phyloP scores from a whole-genome alignment of 2,888 invertebrate species.

The Dasysyrphus albostriatus region DNA sequence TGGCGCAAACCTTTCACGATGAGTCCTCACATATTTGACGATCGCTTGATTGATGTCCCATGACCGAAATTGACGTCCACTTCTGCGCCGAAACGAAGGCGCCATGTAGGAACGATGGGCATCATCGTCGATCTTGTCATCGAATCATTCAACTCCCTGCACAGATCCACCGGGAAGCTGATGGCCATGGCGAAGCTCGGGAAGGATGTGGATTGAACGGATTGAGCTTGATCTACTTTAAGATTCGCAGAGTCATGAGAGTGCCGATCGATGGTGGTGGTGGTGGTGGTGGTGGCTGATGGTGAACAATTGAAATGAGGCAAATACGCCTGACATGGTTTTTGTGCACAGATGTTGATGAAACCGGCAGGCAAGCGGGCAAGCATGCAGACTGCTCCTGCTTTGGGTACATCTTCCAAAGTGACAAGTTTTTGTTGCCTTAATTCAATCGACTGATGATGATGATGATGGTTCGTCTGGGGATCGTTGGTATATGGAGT shows the following conservation, averaged over 20 bases:
- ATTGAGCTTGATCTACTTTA: slow-evolving; percentile 74
- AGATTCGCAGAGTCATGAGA: slow-evolving; percentile 50
- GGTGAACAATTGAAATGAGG: slow-evolving; percentile 72
- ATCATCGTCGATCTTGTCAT: slow-evolving; percentile 74
- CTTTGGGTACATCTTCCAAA: slow-evolving; percentile 73
- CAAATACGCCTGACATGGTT: slow-evolving; percentile 59
- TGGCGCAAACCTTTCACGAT: slow-evolving; percentile 68
- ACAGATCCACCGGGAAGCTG: slow-evolving; percentile 55
- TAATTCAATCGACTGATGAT: slow-evolving; percentile 62
- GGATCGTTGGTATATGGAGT: slow-evolving; percentile 47
- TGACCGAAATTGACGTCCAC: slow-evolving; percentile 82
- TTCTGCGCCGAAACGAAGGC: slow-evolving; percentile 82
- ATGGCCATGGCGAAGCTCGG: slow-evolving; percentile 50
- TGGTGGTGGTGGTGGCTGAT: neutral
- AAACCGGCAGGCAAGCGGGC: slow-evolving; percentile 1
- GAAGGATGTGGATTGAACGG: slow-evolving; percentile 54
- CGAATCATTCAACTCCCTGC: slow-evolving; percentile 64
- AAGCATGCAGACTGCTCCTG: slow-evolving; percentile 47
- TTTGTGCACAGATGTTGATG: slow-evolving; percentile 71
- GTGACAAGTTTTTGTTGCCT: slow-evolving; percentile 76
- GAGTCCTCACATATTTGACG: slow-evolving; percentile 78
- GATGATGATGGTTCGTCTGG: slow-evolving; percentile 41
- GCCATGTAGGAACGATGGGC: slow-evolving; percentile 80
- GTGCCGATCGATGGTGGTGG: slow-evolving; percentile 16
- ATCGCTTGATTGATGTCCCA: slow-evolving; percentile 83